Evolutionary conservation across 2,888 invertebrate genomes (phyloP), one percentile per base, ranked within the genome.

Genomic region (Elegia similella): DNA sequence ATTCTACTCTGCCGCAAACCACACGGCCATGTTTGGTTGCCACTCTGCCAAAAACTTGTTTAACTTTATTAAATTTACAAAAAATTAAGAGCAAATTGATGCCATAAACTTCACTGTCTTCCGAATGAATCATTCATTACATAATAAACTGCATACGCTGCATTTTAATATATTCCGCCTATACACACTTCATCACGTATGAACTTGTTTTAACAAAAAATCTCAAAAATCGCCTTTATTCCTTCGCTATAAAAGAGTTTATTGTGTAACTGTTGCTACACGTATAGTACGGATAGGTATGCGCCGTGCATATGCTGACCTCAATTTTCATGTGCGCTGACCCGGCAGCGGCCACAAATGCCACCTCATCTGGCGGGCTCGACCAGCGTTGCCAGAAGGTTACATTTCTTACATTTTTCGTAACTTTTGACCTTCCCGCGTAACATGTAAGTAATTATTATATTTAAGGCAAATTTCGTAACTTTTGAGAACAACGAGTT

Each of bases 291-390:
- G 8, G 38, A 54, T 53, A 61, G 54, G 56, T 55, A 59, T 57
- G 55, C 52, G 53, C 38, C 52, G 38, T 55, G 54, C 54, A 55
- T 58, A 53, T 47, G 53, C 46, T 43, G 82, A 76, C 84, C 86
- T 82, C 82, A 78, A 83, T 84, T 80, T 77, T 71, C 69, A 67
- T 84, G 83, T 75, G 76, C 84, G 69, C 67, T 83, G 84, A 84
- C 79, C 83, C 78, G 78, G 64, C 68, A 64, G 52, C 55, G 55
- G 56, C 56, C 57, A 58, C 62, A 59, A 65, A 67, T 66, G 70
- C 70, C 64, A 72, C 64, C 64, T 69, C 67, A 69, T 65, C 62
- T 62, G 56, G 44, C 48, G 10, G 47, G 55, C 32, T 52, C 55
- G 55, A 55, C 48, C n/a, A 17, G 42, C 7, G 23, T 23, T 23